phyloP scores from a whole-genome alignment of 2,888 invertebrate species.

The Drosophila fungiperda region DNA sequence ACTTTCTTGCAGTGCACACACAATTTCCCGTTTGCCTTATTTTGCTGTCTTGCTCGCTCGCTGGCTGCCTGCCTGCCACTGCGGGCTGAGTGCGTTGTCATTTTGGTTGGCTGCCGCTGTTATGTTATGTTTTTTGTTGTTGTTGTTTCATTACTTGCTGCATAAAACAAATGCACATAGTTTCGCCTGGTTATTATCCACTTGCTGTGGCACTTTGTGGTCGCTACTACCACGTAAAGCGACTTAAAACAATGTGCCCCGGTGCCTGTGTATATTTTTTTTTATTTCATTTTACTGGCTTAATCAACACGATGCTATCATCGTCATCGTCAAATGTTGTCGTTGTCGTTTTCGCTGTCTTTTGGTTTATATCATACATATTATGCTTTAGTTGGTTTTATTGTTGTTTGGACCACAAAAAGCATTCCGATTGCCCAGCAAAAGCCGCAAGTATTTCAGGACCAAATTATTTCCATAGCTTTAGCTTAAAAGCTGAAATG shows the following conservation, averaged over 20 bases:
- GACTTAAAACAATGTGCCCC: slow-evolving; percentile 68
- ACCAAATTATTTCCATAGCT: slow-evolving; percentile 79
- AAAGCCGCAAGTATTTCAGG: slow-evolving; percentile 78
- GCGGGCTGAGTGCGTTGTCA: slow-evolving; percentile 61
- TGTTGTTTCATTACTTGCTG: slow-evolving; percentile 74
- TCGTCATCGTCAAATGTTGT: slow-evolving; percentile 39
- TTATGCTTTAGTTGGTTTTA: slow-evolving; percentile 19
- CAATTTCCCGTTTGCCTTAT: slow-evolving; percentile 70
- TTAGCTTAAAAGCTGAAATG: slow-evolving; percentile 77
- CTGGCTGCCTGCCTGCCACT: slow-evolving; percentile 44
- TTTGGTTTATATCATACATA: slow-evolving; percentile 10
- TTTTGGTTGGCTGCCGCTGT: slow-evolving; percentile 44
- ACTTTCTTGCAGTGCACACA: slow-evolving; percentile 63
- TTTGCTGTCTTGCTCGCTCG: slow-evolving; percentile 42
- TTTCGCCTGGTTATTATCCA: slow-evolving; percentile 66
- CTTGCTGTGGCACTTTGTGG: slow-evolving; percentile 64
- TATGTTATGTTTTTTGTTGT: slow-evolving; percentile 37
- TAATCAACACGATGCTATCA: slow-evolving; percentile 68
- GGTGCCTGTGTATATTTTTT: slow-evolving; percentile 23
- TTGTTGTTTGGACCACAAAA: slow-evolving; percentile 64
- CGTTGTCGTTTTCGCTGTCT: slow-evolving; percentile 18
- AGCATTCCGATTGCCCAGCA: slow-evolving; percentile 76
- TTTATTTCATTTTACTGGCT: slow-evolving; percentile 48
- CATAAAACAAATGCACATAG: slow-evolving; percentile 78
- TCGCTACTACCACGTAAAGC: slow-evolving; percentile 23